A percentile compares a stretch with the other conserved stretches of the same genome.
These are phyloP conservation scores for Threskiornis aethiopicus DNA, from an alignment of 2,797 vertebrate species.

Conservation along the genomic window DNA sequence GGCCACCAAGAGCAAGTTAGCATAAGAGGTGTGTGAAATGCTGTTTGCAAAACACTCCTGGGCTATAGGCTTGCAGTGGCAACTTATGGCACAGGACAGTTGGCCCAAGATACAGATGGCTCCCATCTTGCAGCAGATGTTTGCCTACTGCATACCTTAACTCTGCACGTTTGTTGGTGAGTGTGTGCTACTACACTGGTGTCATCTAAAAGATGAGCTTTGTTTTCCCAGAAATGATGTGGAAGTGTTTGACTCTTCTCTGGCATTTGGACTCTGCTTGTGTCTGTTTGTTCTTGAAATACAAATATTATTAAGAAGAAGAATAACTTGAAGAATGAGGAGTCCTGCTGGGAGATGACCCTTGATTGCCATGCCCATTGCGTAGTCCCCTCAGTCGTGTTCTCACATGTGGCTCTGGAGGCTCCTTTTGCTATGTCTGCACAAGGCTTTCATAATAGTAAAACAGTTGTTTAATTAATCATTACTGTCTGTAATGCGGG, in stretches of 20 bases:
- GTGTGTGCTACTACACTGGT: background rate
- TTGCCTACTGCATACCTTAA: background rate
- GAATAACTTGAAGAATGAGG: background rate
- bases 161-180: background rate
- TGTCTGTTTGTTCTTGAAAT: background rate
- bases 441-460: background rate
- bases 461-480: background rate
- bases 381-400: background rate
- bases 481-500: background rate
- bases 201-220: background rate
- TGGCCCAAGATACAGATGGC: background rate
- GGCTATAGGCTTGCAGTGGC: background rate
- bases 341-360: background rate
- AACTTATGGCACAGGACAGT: background rate
- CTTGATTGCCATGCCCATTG: background rate
- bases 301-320: background rate
- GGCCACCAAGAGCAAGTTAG: background rate
- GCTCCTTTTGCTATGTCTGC: background rate
- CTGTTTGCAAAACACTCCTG: background rate
- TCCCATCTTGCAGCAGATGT: background rate
- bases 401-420: background rate
- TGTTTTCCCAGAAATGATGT: background rate
- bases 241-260: background rate
- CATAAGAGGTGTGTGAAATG: background rate
- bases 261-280: background rate